A percentile compares a stretch with the other conserved stretches of the same genome.
phyloP scores from a whole-genome alignment of 1,140 invertebrate species.

The Tyrophagus putrescentiae region DNA sequence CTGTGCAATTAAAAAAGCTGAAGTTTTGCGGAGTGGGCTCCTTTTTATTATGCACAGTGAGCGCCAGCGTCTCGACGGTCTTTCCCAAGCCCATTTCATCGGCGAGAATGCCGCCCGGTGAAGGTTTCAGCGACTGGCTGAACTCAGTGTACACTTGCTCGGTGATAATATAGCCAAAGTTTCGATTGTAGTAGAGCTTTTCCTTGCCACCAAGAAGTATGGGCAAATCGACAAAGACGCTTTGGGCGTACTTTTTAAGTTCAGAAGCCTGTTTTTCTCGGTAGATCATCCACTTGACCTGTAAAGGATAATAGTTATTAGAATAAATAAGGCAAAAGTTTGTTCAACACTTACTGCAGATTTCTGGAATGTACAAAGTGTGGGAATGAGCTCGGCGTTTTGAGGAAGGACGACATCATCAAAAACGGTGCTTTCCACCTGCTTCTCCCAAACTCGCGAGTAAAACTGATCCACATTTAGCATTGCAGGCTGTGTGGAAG shows the following conservation, averaged over 20 bases:
- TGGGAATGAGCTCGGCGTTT: too few species aligned
- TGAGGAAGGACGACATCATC: too few species aligned
- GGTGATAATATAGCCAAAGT: conserved; percentile 30
- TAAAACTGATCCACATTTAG: too few species aligned
- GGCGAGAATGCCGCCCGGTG: conserved; percentile 52
- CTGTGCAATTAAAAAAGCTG: not conserved
- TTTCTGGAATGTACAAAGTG: too few species aligned
- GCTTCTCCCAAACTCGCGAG: too few species aligned
- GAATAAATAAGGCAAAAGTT: too few species aligned
- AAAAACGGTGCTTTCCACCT: too few species aligned
- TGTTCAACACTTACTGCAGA: too few species aligned
- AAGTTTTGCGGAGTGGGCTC: not conserved
- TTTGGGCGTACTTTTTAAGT: conserved; percentile 24
- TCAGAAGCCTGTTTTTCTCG: conserved; percentile 36
- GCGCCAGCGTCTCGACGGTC: conserved; percentile 57
- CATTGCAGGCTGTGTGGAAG: too few species aligned
- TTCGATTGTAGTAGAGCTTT: conserved; percentile 41
- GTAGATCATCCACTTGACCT: conserved; percentile 46
- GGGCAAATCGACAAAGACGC: conserved; percentile 19
- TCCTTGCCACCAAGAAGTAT: not conserved
- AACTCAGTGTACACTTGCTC: not conserved
- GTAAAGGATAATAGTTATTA: too few species aligned
- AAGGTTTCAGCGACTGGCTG: too few species aligned
- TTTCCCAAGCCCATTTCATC: conserved; percentile 75
- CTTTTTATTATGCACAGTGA: conserved; percentile 46